Percentiles rank a stretch among this genome's conserved stretches.
phyloP scores from a whole-genome alignment of 92 coral and sea anemone genomes.

The Bergia sp. region DNA sequence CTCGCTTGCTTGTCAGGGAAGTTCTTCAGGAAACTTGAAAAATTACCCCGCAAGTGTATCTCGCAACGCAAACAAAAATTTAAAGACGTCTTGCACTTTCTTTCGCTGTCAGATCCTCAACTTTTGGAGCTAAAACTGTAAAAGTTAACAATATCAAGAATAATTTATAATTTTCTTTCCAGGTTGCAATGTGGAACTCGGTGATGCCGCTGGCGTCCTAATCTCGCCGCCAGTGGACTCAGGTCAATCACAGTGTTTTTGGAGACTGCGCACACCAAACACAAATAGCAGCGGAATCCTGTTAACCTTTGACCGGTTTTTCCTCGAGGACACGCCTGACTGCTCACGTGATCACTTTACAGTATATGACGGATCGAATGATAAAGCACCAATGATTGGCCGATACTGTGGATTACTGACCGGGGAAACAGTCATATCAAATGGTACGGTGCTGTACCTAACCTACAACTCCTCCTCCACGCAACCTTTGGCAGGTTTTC shows the following conservation, averaged over 20 bases:
- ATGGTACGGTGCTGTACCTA: conserved; percentile 29
- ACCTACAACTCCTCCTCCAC: neutral
- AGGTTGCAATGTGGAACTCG: conserved; percentile 27
- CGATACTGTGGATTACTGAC: conserved; percentile 53
- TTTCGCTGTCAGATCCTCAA: too few relatives aligned
- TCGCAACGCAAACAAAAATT: too few relatives aligned
- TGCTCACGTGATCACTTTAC: conserved; percentile 41
- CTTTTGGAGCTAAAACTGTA: too few relatives aligned
- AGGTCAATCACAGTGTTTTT: conserved; percentile 15
- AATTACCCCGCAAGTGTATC: too few relatives aligned
- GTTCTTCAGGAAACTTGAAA: neutral
- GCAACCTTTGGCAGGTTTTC: conserved; percentile 23
- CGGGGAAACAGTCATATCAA: conserved; percentile 43
- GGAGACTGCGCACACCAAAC: conserved; percentile 24
- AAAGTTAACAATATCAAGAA: neutral
- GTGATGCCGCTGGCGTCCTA: conserved; percentile 33
- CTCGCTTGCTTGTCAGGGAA: too few relatives aligned
- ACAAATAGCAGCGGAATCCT: conserved; percentile 19
- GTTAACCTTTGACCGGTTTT: conserved; percentile 47
- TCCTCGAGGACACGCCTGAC: conserved; percentile 29
- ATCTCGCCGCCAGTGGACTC: conserved; percentile 27
- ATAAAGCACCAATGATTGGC: conserved; percentile 40
- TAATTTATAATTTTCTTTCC: neutral
- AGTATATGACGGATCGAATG: conserved; percentile 50
- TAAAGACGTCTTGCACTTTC: too few relatives aligned